A percentile compares a stretch with the other conserved stretches of the same genome.
Evolutionary conservation across 2,888 invertebrate species (phyloP).

Genomic region (Boloria euphrosyne): DNA sequence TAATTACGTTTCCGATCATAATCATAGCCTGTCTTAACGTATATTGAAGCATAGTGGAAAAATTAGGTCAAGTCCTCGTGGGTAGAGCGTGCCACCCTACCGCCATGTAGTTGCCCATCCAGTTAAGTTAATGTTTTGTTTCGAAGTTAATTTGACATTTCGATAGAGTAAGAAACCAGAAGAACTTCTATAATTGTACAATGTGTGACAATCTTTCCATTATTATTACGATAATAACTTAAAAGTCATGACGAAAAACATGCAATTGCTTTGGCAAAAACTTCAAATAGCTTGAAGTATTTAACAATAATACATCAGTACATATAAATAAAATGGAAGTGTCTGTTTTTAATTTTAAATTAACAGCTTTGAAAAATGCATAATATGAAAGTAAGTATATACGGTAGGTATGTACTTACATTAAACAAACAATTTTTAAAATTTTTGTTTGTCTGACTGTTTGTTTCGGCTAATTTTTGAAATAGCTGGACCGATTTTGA

Average conservation of each 20-base stretch:
- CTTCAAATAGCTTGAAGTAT: too few species aligned
- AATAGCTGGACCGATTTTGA: too few species aligned
- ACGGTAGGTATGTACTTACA: too few species aligned
- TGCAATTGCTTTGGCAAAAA: too few species aligned
- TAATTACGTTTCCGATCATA: constrained; percentile 24
- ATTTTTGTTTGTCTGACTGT: too few species aligned
- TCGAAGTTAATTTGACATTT: constrained; percentile 23
- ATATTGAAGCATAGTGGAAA: constrained; percentile 17
- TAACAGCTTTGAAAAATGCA: too few species aligned
- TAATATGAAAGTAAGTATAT: too few species aligned
- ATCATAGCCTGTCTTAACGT: constrained; percentile 17
- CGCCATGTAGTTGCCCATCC: constrained; percentile 16
- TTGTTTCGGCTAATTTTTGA: too few species aligned
- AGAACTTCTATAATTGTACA: neutral
- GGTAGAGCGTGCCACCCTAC: constrained; percentile 18
- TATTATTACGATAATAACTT: neutral
- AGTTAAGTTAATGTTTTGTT: constrained; percentile 25
- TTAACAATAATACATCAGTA: too few species aligned
- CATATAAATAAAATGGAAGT: too few species aligned
- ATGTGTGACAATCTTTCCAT: neutral
- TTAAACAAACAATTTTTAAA: too few species aligned
- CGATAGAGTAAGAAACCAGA: constrained; percentile 11
- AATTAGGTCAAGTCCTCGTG: constrained; percentile 26
- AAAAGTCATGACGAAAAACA: neutral
- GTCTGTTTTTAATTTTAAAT: too few species aligned